Evolutionary conservation across 2,888 invertebrate genomes (phyloP).

Genomic region (Rhimphoctona megacephalus): DNA sequence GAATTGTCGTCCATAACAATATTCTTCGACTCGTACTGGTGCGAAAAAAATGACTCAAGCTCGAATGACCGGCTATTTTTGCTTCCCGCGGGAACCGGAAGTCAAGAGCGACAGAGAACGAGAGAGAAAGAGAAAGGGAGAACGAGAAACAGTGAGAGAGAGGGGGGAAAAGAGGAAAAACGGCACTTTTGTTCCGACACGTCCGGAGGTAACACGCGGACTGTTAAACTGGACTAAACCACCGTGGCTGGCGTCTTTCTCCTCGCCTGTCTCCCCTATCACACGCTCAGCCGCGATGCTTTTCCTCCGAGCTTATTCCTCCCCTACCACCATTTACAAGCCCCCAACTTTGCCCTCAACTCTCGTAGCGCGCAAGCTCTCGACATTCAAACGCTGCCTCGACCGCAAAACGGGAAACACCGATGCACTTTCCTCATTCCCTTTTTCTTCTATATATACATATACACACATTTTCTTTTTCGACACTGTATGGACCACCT

Average conservation of each 20-base stretch:
- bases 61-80: conserved; percentile 8
- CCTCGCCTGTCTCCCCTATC: conserved; percentile 54
- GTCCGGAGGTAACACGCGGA: conserved; percentile 80
- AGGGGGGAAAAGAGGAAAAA: conserved; percentile 56
- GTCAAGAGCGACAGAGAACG: conserved; percentile 54
- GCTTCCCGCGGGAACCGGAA: conserved; percentile 66
- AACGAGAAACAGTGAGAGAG: conserved; percentile 44
- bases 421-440: conserved; percentile 50
- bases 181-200: conserved; percentile 72
- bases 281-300: conserved; percentile 56
- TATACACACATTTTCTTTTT: conserved; percentile 31
- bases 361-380: conserved; percentile 74
- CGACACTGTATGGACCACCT: conserved; percentile 38
- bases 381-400: conserved; percentile 74
- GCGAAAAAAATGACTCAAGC: neutral
- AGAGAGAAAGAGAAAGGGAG: conserved; percentile 7
- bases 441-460: conserved; percentile 29
- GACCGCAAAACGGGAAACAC: conserved; percentile 68
- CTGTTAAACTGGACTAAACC: conserved; percentile 77
- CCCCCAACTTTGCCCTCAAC: conserved; percentile 46
- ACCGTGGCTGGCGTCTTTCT: conserved; percentile 73
- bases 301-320: conserved; percentile 39
- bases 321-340: conserved; percentile 6
- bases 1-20: conserved; percentile 4
- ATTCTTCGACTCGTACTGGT: neutral